Percentiles rank a stretch among this genome's conserved stretches.
These are phyloP conservation scores for Hydropotes inermis DNA, from an alignment of 2,113 vertebrate species.

Conservation along the genomic window DNA sequence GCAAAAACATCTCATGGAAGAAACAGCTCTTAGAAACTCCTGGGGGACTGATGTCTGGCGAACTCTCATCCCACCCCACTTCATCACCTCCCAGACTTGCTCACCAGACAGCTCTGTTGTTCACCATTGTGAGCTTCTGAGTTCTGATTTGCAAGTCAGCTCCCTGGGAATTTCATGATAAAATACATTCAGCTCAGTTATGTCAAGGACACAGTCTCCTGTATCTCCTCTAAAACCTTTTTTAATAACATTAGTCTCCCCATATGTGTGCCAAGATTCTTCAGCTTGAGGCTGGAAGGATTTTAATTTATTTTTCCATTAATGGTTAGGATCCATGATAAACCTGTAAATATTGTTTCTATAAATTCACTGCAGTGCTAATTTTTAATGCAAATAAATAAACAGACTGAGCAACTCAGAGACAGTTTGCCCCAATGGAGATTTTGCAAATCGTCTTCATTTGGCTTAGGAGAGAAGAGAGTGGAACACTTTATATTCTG, in stretches of 20 bases:
- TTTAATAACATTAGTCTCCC: not conserved
- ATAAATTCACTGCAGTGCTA: not conserved
- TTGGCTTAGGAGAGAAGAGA: constrained; percentile 16
- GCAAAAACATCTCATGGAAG: not conserved
- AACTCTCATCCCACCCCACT: not conserved
- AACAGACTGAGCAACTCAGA: constrained; percentile 1
- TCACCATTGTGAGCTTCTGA: not conserved
- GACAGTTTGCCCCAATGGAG: not conserved
- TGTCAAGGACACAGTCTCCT: constrained; percentile 35
- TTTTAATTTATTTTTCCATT: constrained; percentile 54
- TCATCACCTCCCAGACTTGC: not conserved
- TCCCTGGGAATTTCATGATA: not conserved
- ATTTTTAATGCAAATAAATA: constrained; percentile 53
- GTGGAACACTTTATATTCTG: not conserved
- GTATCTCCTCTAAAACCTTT: not conserved
- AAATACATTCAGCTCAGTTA: not conserved
- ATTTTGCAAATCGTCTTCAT: not conserved
- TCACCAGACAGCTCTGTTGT: not conserved
- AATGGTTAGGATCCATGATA: constrained; percentile 29
- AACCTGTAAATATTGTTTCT: constrained; percentile 17
- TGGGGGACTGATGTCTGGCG: not conserved
- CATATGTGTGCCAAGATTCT: not conserved
- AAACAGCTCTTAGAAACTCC: not conserved
- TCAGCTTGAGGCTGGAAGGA: not conserved
- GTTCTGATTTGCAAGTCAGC: constrained; percentile 40